Conservation (phyloP, 2,797 vertebrate genomes). For the Sorex maritimensis region DNA sequence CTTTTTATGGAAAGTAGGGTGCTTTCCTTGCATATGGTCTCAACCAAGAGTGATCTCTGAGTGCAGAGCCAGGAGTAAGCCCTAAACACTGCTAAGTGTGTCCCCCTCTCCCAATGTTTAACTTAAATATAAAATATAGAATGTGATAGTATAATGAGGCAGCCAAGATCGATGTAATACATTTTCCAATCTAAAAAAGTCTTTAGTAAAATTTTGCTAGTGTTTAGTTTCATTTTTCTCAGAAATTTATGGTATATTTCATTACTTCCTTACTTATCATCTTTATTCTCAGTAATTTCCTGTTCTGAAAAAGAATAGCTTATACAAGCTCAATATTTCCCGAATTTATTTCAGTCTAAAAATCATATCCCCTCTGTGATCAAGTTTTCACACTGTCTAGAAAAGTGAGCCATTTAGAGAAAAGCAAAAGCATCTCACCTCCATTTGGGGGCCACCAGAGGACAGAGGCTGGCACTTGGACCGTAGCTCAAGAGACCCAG, state of each 20-base stretch:
- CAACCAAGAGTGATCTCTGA: neutral
- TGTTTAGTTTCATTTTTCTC: conserved; percentile 66
- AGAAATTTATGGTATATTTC: conserved; percentile 57
- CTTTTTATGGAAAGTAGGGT: too few relatives aligned
- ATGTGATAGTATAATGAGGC: conserved; percentile 25
- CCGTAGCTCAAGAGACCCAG: conserved; percentile 28
- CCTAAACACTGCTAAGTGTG: neutral
- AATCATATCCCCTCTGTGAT: neutral
- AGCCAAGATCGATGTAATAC: conserved; percentile 8
- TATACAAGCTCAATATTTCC: conserved; percentile 60
- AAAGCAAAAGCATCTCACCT: conserved; percentile 66
- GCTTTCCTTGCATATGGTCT: too few relatives aligned
- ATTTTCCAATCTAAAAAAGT: conserved; percentile 61
- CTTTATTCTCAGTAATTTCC: conserved; percentile 43
- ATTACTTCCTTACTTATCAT: conserved; percentile 56
- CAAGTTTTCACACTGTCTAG: neutral
- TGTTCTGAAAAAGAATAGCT: neutral
- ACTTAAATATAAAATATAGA: conserved; percentile 52
- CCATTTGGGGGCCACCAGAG: conserved; percentile 64
- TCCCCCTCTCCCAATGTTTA: neutral
- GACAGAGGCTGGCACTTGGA: conserved; percentile 40
- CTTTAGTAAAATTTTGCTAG: conserved; percentile 47
- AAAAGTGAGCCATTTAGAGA: neutral
- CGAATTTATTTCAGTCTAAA: conserved; percentile 52
- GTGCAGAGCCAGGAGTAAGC: neutral